phyloP scores from a whole-genome alignment of 2,888 invertebrate species.

The Dicyrtoma fusca region DNA sequence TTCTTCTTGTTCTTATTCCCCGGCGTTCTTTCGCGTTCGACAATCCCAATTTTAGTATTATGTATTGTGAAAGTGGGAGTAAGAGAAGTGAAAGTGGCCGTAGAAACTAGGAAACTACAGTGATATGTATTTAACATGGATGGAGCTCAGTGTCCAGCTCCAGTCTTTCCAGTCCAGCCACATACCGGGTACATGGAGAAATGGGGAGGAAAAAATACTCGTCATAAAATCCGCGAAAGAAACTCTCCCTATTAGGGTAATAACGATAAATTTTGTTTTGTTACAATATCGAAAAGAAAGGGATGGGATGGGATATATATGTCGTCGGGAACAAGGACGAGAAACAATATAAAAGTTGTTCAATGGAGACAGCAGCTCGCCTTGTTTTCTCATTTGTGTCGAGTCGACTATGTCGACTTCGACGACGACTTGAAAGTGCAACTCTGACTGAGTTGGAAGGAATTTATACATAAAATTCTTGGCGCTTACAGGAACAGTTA shows the following conservation, averaged over 20 bases:
- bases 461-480: too few species aligned
- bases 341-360: slow-evolving; percentile 35
- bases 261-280: slow-evolving; percentile 53
- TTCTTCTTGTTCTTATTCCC: not conserved
- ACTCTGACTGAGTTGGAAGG: too few species aligned
- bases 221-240: slow-evolving; percentile 47
- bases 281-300: slow-evolving; percentile 41
- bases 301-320: slow-evolving; percentile 12
- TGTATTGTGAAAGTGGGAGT: not conserved
- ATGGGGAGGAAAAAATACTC: slow-evolving; percentile 38
- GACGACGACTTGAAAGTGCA: too few species aligned
- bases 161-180: not conserved
- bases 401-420: not conserved
- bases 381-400: slow-evolving; percentile 30
- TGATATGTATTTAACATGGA: not conserved
- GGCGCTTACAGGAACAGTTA: too few species aligned
- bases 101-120: not conserved
- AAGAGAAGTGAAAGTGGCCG: not conserved
- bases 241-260: slow-evolving; percentile 50
- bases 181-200: slow-evolving; percentile 1
- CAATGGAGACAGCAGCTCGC: slow-evolving; percentile 6
- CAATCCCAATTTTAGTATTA: too few species aligned
- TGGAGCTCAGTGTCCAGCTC: not conserved
- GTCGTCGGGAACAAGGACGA: too few species aligned
- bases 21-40: not conserved